Evolutionary conservation across 2,888 invertebrate species (phyloP).

Genomic region (Sarcophaga carnaria): DNA sequence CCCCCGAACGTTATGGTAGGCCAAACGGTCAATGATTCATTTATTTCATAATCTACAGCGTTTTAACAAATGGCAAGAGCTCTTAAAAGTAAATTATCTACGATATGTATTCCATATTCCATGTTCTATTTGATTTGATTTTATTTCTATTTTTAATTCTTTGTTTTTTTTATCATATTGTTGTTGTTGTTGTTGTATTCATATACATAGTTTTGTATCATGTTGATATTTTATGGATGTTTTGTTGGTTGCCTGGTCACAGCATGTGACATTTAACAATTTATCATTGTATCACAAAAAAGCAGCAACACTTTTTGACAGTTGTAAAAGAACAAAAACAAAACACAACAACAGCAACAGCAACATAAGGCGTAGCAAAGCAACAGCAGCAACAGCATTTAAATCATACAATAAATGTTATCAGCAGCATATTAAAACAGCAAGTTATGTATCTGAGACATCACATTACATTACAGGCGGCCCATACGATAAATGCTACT

Average conservation of each 20-base stretch:
- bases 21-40: slow-evolving; percentile 55
- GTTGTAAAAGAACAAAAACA: slow-evolving; percentile 55
- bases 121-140: neutral
- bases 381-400: slow-evolving; percentile 8
- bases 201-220: slow-evolving; percentile 4
- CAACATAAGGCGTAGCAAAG: too few relatives aligned
- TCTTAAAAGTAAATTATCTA: slow-evolving; percentile 4
- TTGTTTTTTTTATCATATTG: neutral
- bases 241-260: slow-evolving; percentile 50
- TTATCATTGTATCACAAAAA: slow-evolving; percentile 61
- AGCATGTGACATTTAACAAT: slow-evolving; percentile 67
- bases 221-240: slow-evolving; percentile 12
- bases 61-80: slow-evolving; percentile 8
- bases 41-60: slow-evolving; percentile 38
- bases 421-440: slow-evolving; percentile 53
- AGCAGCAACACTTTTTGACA: slow-evolving; percentile 62
- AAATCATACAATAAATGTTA: slow-evolving; percentile 50
- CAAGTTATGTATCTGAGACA: slow-evolving; percentile 28
- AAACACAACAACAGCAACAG: too few relatives aligned
- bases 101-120: neutral
- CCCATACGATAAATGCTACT: neutral
- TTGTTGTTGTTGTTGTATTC: too few relatives aligned
- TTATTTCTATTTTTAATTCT: neutral
- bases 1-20: neutral
- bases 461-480: neutral